Conservation (phyloP, 1,140 invertebrate species). For the Nymphalis io region DNA sequence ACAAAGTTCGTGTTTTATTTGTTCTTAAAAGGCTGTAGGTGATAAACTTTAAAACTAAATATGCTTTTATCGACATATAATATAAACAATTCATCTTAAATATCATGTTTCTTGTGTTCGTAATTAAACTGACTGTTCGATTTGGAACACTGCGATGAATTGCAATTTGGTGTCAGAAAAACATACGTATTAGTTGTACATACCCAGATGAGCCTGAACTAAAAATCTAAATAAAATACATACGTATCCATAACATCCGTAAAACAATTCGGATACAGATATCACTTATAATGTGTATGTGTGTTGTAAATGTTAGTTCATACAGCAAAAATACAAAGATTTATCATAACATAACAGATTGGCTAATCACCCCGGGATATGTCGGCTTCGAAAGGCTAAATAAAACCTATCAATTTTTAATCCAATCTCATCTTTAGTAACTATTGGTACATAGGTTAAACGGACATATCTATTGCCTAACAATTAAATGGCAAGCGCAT, state of each 20-base stretch:
- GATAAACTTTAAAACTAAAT: background rate
- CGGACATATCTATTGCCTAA: conserved; percentile 64
- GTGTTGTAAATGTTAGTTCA: background rate
- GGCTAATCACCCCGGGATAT: conserved; percentile 23
- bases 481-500: conserved; percentile 74
- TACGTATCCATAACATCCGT: too few relatives aligned
- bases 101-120: too few relatives aligned
- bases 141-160: too few relatives aligned
- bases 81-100: too few relatives aligned
- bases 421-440: conserved; percentile 32
- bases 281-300: background rate
- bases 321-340: background rate
- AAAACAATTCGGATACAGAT: too few relatives aligned
- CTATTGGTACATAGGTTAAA: conserved; percentile 63
- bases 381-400: conserved; percentile 26
- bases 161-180: too few relatives aligned
- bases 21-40: background rate
- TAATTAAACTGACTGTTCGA: too few relatives aligned
- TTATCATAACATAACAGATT: conserved; percentile 16
- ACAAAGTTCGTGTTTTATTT: conserved; percentile 20
- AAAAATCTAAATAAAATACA: too few relatives aligned
- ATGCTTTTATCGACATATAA: too few relatives aligned
- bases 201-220: too few relatives aligned
- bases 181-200: too few relatives aligned
- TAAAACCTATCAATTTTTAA: conserved; percentile 37